Evolutionary conservation across 2,797 vertebrate species (phyloP).

Genomic region (Cephalopachus bancanus): DNA sequence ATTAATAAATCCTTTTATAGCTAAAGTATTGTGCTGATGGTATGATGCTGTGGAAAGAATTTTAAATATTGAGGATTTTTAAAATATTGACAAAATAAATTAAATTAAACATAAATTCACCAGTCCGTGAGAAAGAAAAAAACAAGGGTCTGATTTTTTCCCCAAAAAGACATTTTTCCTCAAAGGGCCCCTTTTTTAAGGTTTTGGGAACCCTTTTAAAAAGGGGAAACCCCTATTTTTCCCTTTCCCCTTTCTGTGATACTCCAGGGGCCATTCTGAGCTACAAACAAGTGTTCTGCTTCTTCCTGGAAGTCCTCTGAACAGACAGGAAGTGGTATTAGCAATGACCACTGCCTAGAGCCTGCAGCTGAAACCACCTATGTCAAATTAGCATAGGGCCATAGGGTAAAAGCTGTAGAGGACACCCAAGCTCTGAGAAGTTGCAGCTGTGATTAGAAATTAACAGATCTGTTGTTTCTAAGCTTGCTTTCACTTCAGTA

Average conservation of each 20-base stretch:
- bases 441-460: too few species aligned
- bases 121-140: not conserved
- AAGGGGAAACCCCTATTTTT: not conserved
- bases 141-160: not conserved
- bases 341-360: not conserved
- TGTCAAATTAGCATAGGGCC: too few species aligned
- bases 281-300: too few species aligned
- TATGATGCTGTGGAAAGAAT: not conserved
- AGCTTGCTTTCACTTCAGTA: too few species aligned
- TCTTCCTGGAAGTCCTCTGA: not conserved
- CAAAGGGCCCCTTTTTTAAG: too few species aligned
- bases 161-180: not conserved
- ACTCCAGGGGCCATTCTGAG: not conserved
- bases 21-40: not conserved
- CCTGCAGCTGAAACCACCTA: too few species aligned
- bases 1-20: not conserved
- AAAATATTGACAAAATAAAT: not conserved
- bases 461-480: too few species aligned
- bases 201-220: too few species aligned
- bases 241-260: not conserved
- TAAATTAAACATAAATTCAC: conserved; percentile 4
- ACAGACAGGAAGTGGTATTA: not conserved
- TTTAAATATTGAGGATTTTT: conserved; percentile 1
- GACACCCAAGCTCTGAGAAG: too few species aligned
- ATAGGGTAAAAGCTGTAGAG: too few species aligned